Evolutionary conservation across 2,113 vertebrate genomes (phyloP).

Genomic region (Motacilla tschutschensis): DNA sequence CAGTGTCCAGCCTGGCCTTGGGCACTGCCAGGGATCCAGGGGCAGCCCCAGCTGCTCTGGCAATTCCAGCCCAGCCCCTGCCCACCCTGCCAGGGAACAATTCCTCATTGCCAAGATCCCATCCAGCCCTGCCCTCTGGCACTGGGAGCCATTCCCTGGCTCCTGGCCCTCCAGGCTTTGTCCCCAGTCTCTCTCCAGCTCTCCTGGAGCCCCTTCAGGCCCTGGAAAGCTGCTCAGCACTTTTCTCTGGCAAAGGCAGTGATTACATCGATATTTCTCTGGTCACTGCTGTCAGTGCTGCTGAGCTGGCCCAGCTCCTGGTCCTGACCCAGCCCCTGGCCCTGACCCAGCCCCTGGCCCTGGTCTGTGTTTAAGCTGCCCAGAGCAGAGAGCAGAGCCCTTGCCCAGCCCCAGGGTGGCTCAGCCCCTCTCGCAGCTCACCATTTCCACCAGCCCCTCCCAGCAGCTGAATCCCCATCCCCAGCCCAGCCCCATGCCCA

Average conservation of each 20-base stretch:
- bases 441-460: background rate
- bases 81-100: background rate
- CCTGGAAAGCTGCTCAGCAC: background rate
- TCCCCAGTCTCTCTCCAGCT: background rate
- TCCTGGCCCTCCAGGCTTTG: background rate
- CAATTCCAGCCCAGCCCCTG: background rate
- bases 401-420: background rate
- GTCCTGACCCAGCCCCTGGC: too few species aligned
- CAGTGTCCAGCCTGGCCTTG: background rate
- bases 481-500: background rate
- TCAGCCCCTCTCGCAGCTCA: fast-evolving
- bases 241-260: background rate
- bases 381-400: background rate
- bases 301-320: background rate
- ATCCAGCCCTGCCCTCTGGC: background rate
- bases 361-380: background rate
- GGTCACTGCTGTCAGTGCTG: background rate
- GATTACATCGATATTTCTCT: fast-evolving
- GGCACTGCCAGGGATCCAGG: background rate
- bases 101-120: background rate
- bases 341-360: background rate
- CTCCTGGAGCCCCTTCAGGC: background rate
- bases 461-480: background rate
- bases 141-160: background rate
- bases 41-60: background rate